Percentiles rank a stretch among this genome's conserved stretches.
Conservation (phyloP, 2,888 invertebrate species). For the Doris montereyensis region DNA sequence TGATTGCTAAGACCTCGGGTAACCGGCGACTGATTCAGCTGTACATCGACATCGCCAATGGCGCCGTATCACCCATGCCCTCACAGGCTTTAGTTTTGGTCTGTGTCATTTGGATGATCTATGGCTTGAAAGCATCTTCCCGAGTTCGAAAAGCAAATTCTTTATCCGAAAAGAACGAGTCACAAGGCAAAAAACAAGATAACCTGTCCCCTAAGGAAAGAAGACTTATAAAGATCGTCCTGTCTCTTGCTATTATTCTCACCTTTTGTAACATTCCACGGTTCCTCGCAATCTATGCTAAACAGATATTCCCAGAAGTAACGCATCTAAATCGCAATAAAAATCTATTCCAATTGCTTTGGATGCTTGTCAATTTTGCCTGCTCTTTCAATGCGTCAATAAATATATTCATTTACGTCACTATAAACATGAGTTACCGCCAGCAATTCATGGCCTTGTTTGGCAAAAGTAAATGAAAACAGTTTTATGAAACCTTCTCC, state of each 20-base stretch:
- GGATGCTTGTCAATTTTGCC: too few species aligned
- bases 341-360: too few species aligned
- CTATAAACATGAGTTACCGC: too few species aligned
- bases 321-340: too few species aligned
- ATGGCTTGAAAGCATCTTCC: slow-evolving; percentile 3
- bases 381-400: too few species aligned
- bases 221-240: background rate
- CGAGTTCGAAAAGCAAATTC: background rate
- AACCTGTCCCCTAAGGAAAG: background rate
- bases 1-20: background rate
- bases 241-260: background rate
- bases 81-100: slow-evolving; percentile 11
- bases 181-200: background rate
- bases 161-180: background rate
- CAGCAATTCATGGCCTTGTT: too few species aligned
- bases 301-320: background rate
- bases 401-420: too few species aligned
- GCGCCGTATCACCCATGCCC: slow-evolving; percentile 6
- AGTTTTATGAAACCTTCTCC: too few species aligned
- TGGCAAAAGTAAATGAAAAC: too few species aligned
- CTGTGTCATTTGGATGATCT: slow-evolving; percentile 1
- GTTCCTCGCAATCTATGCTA: background rate
- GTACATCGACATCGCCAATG: slow-evolving; percentile 10
- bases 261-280: background rate
- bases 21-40: slow-evolving; percentile 16